Base-by-base conservation (phyloP, 2,888 invertebrate species). In the Cyclophora albipunctata region DNA sequence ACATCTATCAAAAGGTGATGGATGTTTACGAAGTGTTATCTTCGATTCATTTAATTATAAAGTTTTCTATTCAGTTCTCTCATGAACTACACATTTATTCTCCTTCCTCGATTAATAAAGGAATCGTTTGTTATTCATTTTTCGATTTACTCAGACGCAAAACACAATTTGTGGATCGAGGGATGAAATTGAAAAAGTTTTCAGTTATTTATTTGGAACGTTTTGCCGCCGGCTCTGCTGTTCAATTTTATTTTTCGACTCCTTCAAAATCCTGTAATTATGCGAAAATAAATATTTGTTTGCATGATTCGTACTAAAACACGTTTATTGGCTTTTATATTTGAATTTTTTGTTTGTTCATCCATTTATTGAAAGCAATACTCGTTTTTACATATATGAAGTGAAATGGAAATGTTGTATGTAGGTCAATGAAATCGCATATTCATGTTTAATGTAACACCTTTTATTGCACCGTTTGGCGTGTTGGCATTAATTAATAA, bases 111-210 rank as follows among this genome's bases (percentile, higher is more conserved):
- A 78, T 79, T 79, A 73, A 71, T 68, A 74, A 78, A 81, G 68
- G 69, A 71, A 64, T 75, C 83, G 77, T 82, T 82, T 80, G 82
- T 83, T 82, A 84, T 85, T 80, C 81, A 81, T 84, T 82, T 71
- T 78, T 71, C 76, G 78, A 84, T 84, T 84, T 84, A 82, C 78
- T 82, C 76, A 80, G 77, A 81, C 81, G 83, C 79, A 82, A 84
- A 86, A 85, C 77, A 85, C 84, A 85, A 86, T 85, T 85, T 85
- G 77, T 73, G 78, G 79, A 79, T 82, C 75, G 78, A 64, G 71
- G 76, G 78, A 75, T 84, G 81, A 84, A 85, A 86, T 85, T 86
- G 85, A 86, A 86, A 86, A 86, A 86, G 83, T 86, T 86, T 84
- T 72, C 75, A 75, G 81, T 84, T 84, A 84, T 85, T 85, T 85